phyloP scores from a whole-genome alignment of 2,888 invertebrate genomes.

The Loripinus fragilis region DNA sequence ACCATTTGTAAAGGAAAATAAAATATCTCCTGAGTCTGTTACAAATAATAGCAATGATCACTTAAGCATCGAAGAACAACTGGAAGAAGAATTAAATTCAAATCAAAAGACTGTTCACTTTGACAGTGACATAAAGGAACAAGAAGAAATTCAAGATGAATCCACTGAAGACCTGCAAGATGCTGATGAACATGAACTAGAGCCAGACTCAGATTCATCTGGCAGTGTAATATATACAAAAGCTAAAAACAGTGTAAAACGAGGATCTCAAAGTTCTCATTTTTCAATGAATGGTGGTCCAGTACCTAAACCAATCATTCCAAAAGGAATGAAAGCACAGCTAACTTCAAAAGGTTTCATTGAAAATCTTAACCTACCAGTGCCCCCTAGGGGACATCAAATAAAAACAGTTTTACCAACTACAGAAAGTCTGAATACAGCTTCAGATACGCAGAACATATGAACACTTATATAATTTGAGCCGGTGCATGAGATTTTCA shows the following conservation, averaged over 20 bases:
- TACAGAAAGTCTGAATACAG: too few relatives aligned
- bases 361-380: background rate
- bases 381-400: background rate
- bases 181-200: too few relatives aligned
- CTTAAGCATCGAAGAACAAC: background rate
- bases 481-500: too few relatives aligned
- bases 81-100: background rate
- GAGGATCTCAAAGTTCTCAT: background rate
- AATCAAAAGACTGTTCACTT: background rate
- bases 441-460: too few relatives aligned
- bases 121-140: background rate
- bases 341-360: background rate
- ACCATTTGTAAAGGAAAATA: background rate
- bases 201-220: constrained; percentile 7
- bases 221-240: background rate
- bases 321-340: background rate
- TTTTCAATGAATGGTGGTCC: background rate
- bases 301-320: background rate
- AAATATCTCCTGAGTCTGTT: background rate
- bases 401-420: background rate
- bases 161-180: too few relatives aligned
- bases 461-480: too few relatives aligned
- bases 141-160: too few relatives aligned
- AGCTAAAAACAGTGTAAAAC: background rate
- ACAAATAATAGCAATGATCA: background rate